Evolutionary conservation across 2,797 vertebrate species (phyloP).

Genomic region (Xiphophorus birchmanni): DNA sequence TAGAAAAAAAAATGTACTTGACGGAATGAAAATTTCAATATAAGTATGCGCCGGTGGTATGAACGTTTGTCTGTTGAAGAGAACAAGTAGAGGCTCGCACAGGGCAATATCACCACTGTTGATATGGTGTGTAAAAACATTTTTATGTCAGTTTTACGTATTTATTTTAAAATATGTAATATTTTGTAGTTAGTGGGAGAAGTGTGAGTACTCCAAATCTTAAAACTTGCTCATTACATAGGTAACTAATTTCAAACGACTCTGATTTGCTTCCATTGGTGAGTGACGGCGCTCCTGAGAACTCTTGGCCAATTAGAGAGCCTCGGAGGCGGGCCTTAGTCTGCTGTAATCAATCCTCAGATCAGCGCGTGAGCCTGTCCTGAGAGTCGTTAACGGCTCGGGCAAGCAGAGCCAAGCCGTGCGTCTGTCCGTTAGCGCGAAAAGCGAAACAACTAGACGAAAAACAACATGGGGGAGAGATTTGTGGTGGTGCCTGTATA

Average conservation of each 20-base stretch:
- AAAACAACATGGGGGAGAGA: slow-evolving; percentile 77
- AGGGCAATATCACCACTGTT: not conserved
- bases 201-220: not conserved
- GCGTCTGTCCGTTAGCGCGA: not conserved
- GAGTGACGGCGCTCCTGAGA: slow-evolving; percentile 55
- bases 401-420: not conserved
- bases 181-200: not conserved
- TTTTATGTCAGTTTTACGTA: not conserved
- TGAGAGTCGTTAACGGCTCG: not conserved
- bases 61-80: not conserved
- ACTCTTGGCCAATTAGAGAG: slow-evolving; percentile 58
- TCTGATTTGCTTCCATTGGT: slow-evolving; percentile 39
- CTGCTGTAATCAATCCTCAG: slow-evolving; percentile 67
- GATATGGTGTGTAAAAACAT: not conserved
- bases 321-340: slow-evolving; percentile 42
- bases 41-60: not conserved
- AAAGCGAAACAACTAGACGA: slow-evolving; percentile 6
- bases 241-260: not conserved
- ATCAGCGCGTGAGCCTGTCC: slow-evolving; percentile 45
- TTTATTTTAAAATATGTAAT: not conserved
- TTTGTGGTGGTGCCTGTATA: slow-evolving; percentile 82
- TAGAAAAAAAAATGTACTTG: not conserved
- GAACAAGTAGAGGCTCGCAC: not conserved
- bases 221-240: slow-evolving; percentile 7
- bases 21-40: not conserved